These are phyloP conservation scores for Apotomis capreana DNA, from an alignment of 2,888 invertebrate species.

Conservation along the genomic window DNA sequence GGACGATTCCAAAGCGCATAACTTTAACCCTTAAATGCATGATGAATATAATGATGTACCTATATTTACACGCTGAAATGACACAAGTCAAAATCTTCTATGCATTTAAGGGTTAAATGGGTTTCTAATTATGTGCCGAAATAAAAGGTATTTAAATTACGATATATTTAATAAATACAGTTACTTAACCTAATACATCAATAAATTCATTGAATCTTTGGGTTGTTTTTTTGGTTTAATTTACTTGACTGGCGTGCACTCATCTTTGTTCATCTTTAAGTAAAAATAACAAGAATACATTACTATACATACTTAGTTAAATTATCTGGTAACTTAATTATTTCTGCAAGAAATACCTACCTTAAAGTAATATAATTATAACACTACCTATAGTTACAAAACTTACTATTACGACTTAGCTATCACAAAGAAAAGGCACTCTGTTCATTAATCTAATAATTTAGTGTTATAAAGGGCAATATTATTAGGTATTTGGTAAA, in stretches of 20 bases:
- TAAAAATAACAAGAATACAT: slow-evolving; percentile 19
- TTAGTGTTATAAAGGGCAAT: background rate
- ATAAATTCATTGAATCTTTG: slow-evolving; percentile 23
- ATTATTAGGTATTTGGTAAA: background rate
- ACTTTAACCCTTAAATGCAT: no score
- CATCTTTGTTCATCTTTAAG: slow-evolving; percentile 30
- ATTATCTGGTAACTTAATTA: slow-evolving; percentile 37
- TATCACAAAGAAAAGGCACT: slow-evolving; percentile 44
- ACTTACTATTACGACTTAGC: slow-evolving; percentile 38
- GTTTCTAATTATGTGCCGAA: background rate
- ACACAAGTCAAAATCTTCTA: no score
- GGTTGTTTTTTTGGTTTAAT: slow-evolving; percentile 24
- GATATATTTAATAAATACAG: slow-evolving; percentile 40
- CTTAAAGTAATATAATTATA: slow-evolving; percentile 21
- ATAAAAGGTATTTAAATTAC: slow-evolving; percentile 24
- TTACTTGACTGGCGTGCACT: slow-evolving; percentile 46
- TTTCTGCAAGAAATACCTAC: slow-evolving; percentile 12
- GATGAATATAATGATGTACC: no score
- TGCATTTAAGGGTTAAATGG: background rate
- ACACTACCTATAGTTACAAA: slow-evolving; percentile 19
- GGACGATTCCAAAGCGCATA: no score
- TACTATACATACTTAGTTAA: slow-evolving; percentile 24
- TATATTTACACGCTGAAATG: no score
- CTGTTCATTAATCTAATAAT: slow-evolving; percentile 1
- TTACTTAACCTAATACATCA: slow-evolving; percentile 28